phyloP scores from a whole-genome alignment of 2,113 vertebrate genomes.

The Myotis brandtii region DNA sequence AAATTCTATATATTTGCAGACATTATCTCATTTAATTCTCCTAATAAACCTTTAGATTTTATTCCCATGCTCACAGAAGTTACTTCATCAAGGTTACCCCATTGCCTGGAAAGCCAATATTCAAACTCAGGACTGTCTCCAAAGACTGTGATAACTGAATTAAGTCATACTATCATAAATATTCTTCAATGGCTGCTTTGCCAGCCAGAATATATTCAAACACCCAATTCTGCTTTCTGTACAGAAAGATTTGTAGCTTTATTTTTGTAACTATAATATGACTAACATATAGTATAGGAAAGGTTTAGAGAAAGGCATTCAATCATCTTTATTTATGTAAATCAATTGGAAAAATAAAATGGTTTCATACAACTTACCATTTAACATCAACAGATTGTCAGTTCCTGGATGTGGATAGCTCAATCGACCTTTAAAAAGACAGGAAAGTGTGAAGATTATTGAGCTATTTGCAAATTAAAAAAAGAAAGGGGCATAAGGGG shows the following conservation, averaged over 20 bases:
- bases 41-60: neutral
- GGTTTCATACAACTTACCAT: conserved; percentile 91
- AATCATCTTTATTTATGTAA: conserved; percentile 65
- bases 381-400: conserved; percentile 98
- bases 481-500: neutral
- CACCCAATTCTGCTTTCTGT: neutral
- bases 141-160: neutral
- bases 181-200: neutral
- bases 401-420: conserved; percentile 96
- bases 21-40: conserved; percentile 23
- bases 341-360: conserved; percentile 79
- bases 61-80: neutral
- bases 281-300: neutral
- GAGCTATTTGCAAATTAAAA: conserved; percentile 36
- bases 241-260: neutral
- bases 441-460: conserved; percentile 75
- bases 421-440: conserved; percentile 92
- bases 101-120: neutral
- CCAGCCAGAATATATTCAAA: neutral
- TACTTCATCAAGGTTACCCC: neutral
- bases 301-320: conserved; percentile 57
- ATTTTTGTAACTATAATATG: conserved; percentile 5
- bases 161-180: neutral
- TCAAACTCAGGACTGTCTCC: neutral
- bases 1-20: neutral